phyloP scores from a whole-genome alignment of 2,888 invertebrate species.

The Ectobius pallidus region DNA sequence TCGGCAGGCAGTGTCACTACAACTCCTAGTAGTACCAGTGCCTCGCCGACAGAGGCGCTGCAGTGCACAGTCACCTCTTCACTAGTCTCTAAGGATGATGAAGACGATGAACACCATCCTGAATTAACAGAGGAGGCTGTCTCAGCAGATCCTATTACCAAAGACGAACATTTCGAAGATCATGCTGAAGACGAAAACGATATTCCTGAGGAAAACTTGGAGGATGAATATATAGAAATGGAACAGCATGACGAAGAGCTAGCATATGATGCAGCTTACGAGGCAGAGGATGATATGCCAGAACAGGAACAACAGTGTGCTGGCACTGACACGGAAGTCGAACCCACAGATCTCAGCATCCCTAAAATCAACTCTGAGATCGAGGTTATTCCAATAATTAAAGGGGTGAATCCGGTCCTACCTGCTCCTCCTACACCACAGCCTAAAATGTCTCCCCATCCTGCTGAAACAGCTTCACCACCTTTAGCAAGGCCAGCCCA shows the following conservation, averaged over 20 bases:
- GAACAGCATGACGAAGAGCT: constrained; percentile 45
- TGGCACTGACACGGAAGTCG: background rate
- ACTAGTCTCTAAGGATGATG: constrained; percentile 19
- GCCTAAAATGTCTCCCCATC: background rate
- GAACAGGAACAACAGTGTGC: background rate
- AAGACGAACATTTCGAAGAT: constrained; percentile 7
- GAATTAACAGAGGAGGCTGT: constrained; percentile 3
- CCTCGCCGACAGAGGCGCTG: constrained; percentile 34
- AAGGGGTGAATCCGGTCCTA: background rate
- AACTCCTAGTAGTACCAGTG: constrained; percentile 42
- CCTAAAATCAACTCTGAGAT: constrained; percentile 33
- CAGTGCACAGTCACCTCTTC: constrained; percentile 33
- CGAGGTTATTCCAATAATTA: background rate
- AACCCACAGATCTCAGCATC: constrained; percentile 41
- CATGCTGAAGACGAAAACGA: background rate
- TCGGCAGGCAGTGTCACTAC: constrained; percentile 50
- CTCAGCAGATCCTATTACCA: background rate
- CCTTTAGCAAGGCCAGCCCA: constrained; percentile 37
- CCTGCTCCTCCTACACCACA: background rate
- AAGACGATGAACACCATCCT: too few species aligned
- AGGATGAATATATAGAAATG: constrained; percentile 40
- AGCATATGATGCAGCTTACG: background rate
- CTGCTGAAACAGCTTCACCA: background rate
- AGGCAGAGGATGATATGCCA: background rate
- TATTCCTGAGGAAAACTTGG: constrained; percentile 1